phyloP scores from a whole-genome alignment of 2,113 vertebrate genomes.

The Trinectes maculatus region DNA sequence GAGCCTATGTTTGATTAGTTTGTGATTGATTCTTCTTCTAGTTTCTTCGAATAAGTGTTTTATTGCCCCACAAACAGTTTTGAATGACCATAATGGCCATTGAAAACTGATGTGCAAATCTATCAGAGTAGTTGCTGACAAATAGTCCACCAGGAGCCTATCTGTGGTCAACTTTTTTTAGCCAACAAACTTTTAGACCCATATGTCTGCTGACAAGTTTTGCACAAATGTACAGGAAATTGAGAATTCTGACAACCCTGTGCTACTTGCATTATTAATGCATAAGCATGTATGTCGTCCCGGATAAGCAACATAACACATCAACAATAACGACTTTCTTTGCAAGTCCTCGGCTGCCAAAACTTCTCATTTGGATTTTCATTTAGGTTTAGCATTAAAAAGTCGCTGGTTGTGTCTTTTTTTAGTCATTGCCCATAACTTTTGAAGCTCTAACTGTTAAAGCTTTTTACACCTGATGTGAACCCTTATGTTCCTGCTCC shows the following conservation, averaged over 20 bases:
- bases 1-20: no score
- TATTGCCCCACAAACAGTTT: background rate
- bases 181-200: constrained; percentile 37
- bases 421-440: no score
- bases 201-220: constrained; percentile 16
- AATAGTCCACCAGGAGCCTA: background rate
- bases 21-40: background rate
- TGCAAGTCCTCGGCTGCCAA: background rate
- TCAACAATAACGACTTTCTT: constrained; percentile 7
- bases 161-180: constrained; percentile 33
- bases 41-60: constrained; percentile 6
- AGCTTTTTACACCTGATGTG: background rate
- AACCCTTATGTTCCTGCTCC: background rate
- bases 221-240: constrained; percentile 25
- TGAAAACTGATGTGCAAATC: constrained; percentile 18
- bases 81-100: constrained; percentile 4
- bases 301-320: constrained; percentile 26
- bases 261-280: constrained; percentile 9
- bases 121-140: constrained; percentile 21
- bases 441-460: constrained; percentile 19
- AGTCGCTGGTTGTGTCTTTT: constrained; percentile 16
- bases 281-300: background rate
- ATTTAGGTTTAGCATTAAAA: background rate
- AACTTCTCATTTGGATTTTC: constrained; percentile 14
- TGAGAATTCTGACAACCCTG: constrained; percentile 29